Evolutionary conservation across 2,888 invertebrate genomes (phyloP), one percentile per base, ranked within the genome.

Genomic region (Drosophila paramelanica): DNA sequence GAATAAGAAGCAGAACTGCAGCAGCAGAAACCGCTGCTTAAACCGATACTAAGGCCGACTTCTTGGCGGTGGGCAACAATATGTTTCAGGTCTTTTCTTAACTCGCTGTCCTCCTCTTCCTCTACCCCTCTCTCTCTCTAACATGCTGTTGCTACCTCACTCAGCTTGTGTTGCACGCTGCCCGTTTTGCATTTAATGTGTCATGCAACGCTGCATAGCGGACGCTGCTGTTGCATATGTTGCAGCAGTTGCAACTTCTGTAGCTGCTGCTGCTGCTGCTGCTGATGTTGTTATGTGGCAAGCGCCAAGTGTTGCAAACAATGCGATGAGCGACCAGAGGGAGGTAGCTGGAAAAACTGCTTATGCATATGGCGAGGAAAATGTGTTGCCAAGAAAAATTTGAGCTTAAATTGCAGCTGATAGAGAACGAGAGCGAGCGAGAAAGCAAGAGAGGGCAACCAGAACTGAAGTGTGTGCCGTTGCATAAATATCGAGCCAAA

Each of bases 281-380:
- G 33, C 51, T 71, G 79, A 45, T 71, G 83, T 82, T 88, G 82
- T 87, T 83, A 88, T 83, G 89, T 83, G 89, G 89, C 88, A 89
- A 86, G 89, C 89, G 88, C 88, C 89, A 89, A 89, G 83, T 89
- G 81, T 87, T 87, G 89, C 89, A 87, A 81, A 81, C 85, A 89
- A 84, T 76, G 71, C 60, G 65, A 58, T 68, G 75, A 74, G 79
- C 46, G 67, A 51, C n/a, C 46, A 59, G 51, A 61, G 52, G 60
- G 53, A 55, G 51, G 65, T 65, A 85, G 84, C 88, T 84, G 89
- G 89, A 89, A 84, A 84, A 89, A 84, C 83, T 87, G 67, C 83
- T 77, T 80, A 84, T 80, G 83, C 85, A 83, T 79, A 74, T 82
- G 80, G 77, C 65, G 61, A 72, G 85, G 84, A 89, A 83, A 89